Percentiles rank a stretch among this genome's conserved stretches.
phyloP scores from a whole-genome alignment of 35 echinoderm and acorn worm genomes.

The Holothuria glaberrima region DNA sequence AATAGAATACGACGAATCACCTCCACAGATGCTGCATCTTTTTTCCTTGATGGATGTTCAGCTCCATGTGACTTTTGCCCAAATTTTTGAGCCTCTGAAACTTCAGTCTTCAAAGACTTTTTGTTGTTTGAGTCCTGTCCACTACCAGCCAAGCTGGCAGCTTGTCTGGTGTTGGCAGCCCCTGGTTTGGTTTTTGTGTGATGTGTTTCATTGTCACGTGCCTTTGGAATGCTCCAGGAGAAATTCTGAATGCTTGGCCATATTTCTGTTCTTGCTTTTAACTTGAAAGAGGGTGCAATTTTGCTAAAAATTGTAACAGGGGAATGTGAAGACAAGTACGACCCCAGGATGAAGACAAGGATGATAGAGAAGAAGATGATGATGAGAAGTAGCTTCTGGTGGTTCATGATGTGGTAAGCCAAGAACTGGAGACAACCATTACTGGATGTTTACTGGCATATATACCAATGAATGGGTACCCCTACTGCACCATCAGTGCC shows the following conservation, averaged over 20 bases:
- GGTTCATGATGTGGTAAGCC: neutral
- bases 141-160: neutral
- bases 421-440: neutral
- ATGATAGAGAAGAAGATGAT: neutral
- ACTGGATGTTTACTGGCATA: too few species aligned
- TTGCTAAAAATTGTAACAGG: neutral
- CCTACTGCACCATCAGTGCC: too few species aligned
- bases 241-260: conserved; percentile 15
- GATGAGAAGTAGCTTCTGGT: neutral
- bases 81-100: neutral
- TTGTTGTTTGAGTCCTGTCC: neutral
- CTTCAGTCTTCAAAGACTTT: neutral
- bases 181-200: neutral
- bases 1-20: neutral
- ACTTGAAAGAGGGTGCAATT: neutral
- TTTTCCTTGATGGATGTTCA: neutral
- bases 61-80: neutral
- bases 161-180: neutral
- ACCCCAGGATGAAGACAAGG: conserved; percentile 5
- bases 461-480: too few species aligned
- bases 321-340: neutral
- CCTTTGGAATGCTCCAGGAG: conserved; percentile 11
- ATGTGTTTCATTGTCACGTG: neutral
- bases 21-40: neutral
- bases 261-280: neutral